phyloP scores from a whole-genome alignment of 2,797 vertebrate species.

The Melanogrammus aeglefinus region DNA sequence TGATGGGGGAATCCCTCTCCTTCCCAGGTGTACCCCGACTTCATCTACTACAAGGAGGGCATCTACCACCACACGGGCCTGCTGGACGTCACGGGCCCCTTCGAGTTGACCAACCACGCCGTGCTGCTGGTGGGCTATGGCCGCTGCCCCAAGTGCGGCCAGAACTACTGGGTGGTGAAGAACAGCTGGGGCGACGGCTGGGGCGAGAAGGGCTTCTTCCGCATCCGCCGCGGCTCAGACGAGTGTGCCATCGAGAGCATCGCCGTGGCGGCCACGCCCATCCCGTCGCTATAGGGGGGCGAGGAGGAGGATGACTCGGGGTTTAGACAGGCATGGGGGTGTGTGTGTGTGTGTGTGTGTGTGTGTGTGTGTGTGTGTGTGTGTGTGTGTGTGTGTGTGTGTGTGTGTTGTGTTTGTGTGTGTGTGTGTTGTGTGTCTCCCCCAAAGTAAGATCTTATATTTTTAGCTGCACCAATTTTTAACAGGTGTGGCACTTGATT shows the following conservation, averaged over 20 bases:
- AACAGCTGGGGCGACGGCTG: conserved; percentile 91
- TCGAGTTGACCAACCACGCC: conserved; percentile 93
- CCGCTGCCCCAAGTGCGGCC: conserved; percentile 71
- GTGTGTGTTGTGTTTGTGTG: background rate
- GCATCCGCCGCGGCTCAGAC: conserved; percentile 86
- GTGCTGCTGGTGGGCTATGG: conserved; percentile 93
- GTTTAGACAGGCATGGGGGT: background rate
- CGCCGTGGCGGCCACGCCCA: conserved; percentile 78
- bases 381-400: too few relatives aligned
- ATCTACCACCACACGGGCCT: conserved; percentile 93
- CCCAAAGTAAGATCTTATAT: too few relatives aligned
- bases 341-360: background rate
- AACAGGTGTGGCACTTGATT: background rate
- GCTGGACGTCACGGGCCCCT: conserved; percentile 82
- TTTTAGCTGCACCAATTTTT: background rate
- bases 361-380: background rate
- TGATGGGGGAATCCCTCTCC: background rate
- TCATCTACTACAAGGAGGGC: conserved; percentile 83
- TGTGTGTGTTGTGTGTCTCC: background rate
- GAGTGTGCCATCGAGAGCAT: conserved; percentile 96
- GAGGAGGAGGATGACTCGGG: background rate
- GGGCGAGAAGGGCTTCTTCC: conserved; percentile 91
- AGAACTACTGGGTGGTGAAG: conserved; percentile 92
- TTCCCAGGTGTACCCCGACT: conserved; percentile 84
- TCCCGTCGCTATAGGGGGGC: conserved; percentile 75